phyloP scores from a whole-genome alignment of 30 jellyfish, hydroid and myxozoan genomes.

The Catostylus mosaicus region DNA sequence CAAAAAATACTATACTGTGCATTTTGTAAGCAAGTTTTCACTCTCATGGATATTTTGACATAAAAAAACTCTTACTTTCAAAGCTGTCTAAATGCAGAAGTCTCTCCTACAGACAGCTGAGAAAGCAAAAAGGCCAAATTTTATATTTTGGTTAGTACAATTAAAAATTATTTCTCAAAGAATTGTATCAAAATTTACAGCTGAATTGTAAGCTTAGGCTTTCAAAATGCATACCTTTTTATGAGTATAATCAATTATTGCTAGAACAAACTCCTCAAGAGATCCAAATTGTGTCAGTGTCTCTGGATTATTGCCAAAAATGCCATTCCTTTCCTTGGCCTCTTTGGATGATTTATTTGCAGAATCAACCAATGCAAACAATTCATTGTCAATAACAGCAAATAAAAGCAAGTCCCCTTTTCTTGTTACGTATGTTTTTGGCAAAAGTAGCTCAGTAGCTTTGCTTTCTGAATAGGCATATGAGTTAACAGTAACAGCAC shows the following conservation, averaged over 20 bases:
- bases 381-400: constrained; percentile 53
- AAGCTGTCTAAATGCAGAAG: too few species aligned
- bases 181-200: too few species aligned
- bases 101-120: too few species aligned
- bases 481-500: constrained; percentile 4
- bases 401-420: constrained; percentile 41
- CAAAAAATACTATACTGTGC: too few species aligned
- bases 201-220: background rate
- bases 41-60: too few species aligned
- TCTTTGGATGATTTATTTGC: background rate
- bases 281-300: constrained; percentile 28
- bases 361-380: constrained; percentile 62
- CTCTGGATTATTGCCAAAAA: constrained; percentile 10
- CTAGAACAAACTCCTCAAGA: constrained; percentile 44
- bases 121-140: too few species aligned
- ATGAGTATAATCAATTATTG: constrained; percentile 39
- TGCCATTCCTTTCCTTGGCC: background rate
- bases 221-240: constrained; percentile 1
- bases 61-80: too few species aligned
- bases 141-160: too few species aligned
- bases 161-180: too few species aligned
- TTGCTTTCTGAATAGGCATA: constrained; percentile 6
- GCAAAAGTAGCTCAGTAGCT: constrained; percentile 32
- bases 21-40: too few species aligned
- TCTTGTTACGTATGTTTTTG: constrained; percentile 59